Evolutionary conservation across 2,113 vertebrate genomes (phyloP).

Genomic region (Petaurus breviceps): DNA sequence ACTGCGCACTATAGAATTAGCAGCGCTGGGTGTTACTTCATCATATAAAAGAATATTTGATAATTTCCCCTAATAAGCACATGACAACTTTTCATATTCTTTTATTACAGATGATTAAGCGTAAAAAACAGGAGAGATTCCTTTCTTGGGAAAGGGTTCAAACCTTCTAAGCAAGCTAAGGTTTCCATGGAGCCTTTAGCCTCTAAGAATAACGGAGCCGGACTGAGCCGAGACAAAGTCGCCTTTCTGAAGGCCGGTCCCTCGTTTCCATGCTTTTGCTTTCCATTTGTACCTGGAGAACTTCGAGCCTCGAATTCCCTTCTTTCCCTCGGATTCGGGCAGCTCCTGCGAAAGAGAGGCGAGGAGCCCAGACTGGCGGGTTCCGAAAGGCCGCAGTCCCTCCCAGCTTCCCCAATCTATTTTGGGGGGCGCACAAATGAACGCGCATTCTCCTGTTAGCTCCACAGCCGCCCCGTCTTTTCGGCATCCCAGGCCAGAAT

Average conservation of each 20-base stretch:
- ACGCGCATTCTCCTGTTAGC: neutral
- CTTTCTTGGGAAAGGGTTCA: constrained; percentile 77
- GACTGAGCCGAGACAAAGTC: constrained; percentile 16
- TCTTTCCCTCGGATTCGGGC: neutral
- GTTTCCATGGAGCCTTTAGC: constrained; percentile 45
- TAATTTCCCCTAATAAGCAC: constrained; percentile 87
- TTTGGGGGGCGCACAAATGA: neutral
- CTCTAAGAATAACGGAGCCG: constrained; percentile 42
- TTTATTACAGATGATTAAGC: constrained; percentile 84
- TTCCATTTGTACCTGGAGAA: constrained; percentile 8
- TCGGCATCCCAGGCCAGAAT: neutral
- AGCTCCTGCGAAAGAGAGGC: neutral
- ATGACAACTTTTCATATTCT: constrained; percentile 86
- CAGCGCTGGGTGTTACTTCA: constrained; percentile 85
- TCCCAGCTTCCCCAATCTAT: neutral
- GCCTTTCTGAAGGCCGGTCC: constrained; percentile 47
- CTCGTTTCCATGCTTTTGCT: constrained; percentile 53
- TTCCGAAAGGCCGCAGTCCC: neutral
- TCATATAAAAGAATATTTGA: constrained; percentile 85
- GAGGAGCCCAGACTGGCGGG: neutral
- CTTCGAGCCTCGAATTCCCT: neutral
- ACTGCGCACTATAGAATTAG: constrained; percentile 86
- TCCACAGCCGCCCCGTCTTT: neutral
- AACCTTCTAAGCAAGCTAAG: constrained; percentile 69
- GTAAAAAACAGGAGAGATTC: constrained; percentile 80